phyloP scores from a whole-genome alignment of 2,888 invertebrate genomes.

The Caenorhabditis afra region DNA sequence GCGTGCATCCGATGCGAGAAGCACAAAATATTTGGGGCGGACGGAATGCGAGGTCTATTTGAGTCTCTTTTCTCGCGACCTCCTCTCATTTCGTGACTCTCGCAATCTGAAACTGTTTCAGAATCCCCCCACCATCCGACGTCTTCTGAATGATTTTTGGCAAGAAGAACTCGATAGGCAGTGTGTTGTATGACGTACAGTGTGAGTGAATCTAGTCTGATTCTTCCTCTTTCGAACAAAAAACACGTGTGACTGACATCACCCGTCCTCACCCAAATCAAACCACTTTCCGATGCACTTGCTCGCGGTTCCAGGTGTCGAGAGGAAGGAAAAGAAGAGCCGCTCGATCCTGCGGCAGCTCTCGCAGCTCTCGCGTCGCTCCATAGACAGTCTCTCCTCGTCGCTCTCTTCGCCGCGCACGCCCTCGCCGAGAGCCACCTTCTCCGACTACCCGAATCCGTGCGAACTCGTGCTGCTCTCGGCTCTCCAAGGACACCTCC shows the following conservation, averaged over 20 bases:
- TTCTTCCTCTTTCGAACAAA: too few relatives aligned
- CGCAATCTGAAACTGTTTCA: conserved; percentile 26
- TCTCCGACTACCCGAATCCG: conserved; percentile 48
- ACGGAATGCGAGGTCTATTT: conserved; percentile 26
- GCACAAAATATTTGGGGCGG: conserved; percentile 28
- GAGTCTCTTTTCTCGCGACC: conserved; percentile 20
- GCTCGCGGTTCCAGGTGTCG: conserved; percentile 44
- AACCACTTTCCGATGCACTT: conserved; percentile 2
- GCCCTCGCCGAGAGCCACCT: conserved; percentile 46
- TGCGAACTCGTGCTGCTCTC: conserved; percentile 48
- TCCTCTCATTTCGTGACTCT: conserved; percentile 37
- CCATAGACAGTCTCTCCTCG: conserved; percentile 49
- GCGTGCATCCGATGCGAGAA: conserved; percentile 24
- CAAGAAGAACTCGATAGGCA: conserved; percentile 46
- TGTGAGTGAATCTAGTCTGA: conserved; percentile 50
- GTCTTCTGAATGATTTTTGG: conserved; percentile 45
- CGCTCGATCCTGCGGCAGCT: conserved; percentile 45
- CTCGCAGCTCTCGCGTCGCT: conserved; percentile 41
- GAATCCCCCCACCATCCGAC: not conserved
- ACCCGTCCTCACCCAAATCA: conserved; percentile 3
- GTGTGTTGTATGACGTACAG: conserved; percentile 45
- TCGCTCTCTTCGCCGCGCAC: conserved; percentile 42
- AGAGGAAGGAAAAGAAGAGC: conserved; percentile 42
- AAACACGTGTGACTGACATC: conserved; percentile 35
- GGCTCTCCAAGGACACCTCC: conserved; percentile 46